Conservation (phyloP, 2,113 vertebrate species). For the Hippocampus guttulatus region DNA sequence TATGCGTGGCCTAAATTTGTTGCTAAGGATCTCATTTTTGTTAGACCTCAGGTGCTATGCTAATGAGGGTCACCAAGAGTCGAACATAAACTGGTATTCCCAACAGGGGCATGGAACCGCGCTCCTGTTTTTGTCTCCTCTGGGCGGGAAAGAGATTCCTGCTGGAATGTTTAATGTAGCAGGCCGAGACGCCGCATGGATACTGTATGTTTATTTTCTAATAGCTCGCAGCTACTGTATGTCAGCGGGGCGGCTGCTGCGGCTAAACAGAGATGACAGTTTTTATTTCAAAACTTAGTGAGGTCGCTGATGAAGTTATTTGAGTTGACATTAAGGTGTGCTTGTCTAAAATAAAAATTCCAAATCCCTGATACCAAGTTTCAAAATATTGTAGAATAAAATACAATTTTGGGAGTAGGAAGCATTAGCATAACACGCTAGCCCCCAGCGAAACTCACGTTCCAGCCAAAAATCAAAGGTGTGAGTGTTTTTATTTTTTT, state of each 20-base stretch:
- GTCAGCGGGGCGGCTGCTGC: constrained; percentile 27
- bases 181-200: constrained; percentile 7
- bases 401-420: too few species aligned
- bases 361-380: neutral
- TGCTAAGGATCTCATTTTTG: constrained; percentile 27
- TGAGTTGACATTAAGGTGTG: neutral
- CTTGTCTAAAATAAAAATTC: too few species aligned
- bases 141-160: constrained; percentile 5
- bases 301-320: neutral
- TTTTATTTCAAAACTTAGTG: constrained; percentile 22
- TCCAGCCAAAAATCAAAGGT: too few species aligned
- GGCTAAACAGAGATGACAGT: neutral
- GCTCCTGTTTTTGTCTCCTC: constrained; percentile 15
- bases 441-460: too few species aligned
- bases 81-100: constrained; percentile 49
- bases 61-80: constrained; percentile 64
- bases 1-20: constrained; percentile 59
- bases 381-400: too few species aligned
- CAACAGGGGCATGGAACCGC: constrained; percentile 26
- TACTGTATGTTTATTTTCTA: constrained; percentile 1
- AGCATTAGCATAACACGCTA: too few species aligned
- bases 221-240: constrained; percentile 29
- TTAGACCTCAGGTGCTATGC: constrained; percentile 54
- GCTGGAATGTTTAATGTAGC: constrained; percentile 6
- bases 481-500: neutral